Base-by-base conservation (phyloP, 2,888 invertebrate genomes). In the Eueremaeus valkanovi region DNA sequence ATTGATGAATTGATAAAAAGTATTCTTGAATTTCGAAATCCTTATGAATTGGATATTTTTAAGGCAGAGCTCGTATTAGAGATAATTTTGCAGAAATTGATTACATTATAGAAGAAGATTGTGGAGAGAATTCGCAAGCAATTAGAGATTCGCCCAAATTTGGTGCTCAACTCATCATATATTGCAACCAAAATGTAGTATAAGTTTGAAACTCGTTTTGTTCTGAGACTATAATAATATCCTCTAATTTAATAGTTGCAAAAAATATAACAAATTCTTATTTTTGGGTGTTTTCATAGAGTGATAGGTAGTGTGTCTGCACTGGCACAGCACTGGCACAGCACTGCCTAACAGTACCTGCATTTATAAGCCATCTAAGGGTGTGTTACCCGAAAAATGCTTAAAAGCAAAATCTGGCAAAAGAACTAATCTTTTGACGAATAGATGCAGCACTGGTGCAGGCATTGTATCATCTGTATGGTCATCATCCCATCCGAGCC, bases 241-340 rank as follows among this genome's bases (percentile, higher is more conserved):
- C 58, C 58, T 66, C 21, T 66, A 66, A 66, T 70, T 42, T 70
- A 70, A 70, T 70, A 70, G 70, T 45, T 42, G 24, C 27, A 29
- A 27, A 42, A 58, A 42, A 70, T 70, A 70, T 70, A 45, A 70
- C 42, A 45, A 70, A 66, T 36, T 66, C n/a, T 66, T 36, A 66
- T 61, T 61, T 68, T 68, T 40, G 70, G 70, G 70, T 70, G 70
- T 70, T 70, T 70, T 70, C 70, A 70, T 42, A 70, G 24, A 42
- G 45, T 70, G 42, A 42, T 40, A 42, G 70, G 40, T n/a, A 3
- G 63, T 70, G 45, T 45, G 70, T 45, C 29, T 42, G 27, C 24
- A 45, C 24, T 33, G 33, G n/a, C 63, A 21, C 63, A n/a, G n/a
- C n/a, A n/a, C n/a, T n/a, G n/a, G n/a, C n/a, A n/a, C n/a, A n/a